These are phyloP conservation scores for Clytia hemisphaerica DNA, from an alignment of 30 jellyfish, hydroid and myxozoan genomes.

Conservation along the genomic window DNA sequence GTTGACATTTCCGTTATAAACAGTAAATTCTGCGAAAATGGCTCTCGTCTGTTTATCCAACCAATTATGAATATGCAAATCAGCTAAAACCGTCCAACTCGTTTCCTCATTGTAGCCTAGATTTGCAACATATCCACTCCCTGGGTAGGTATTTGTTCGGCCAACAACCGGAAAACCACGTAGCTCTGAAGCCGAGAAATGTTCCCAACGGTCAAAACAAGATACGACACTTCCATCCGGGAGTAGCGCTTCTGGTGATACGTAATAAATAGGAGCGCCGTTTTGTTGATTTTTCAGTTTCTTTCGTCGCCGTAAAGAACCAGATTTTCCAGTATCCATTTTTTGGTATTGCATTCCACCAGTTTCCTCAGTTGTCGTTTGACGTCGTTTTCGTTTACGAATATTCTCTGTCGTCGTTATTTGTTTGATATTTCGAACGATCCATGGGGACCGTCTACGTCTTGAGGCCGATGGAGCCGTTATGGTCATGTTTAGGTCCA, in stretches of 20 bases:
- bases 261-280: not conserved
- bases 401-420: too few relatives aligned
- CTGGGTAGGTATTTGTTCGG: conserved; percentile 39
- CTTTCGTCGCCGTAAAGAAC: conserved; percentile 5
- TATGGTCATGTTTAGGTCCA: not conserved
- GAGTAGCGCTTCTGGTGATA: not conserved
- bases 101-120: conserved; percentile 38
- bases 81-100: conserved; percentile 36
- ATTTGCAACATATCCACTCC: conserved; percentile 78
- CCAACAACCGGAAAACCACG: conserved; percentile 71
- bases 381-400: too few relatives aligned
- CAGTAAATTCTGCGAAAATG: conserved; percentile 66
- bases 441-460: too few relatives aligned
- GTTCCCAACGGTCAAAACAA: conserved; percentile 14
- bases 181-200: conserved; percentile 2
- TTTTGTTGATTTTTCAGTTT: not conserved
- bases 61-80: conserved; percentile 52
- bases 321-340: not conserved
- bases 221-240: conserved; percentile 9
- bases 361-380: not conserved
- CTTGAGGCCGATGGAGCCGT: too few relatives aligned
- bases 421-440: too few relatives aligned
- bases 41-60: conserved; percentile 58
- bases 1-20: conserved; percentile 64
- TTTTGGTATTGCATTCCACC: not conserved